Percentiles rank a stretch among this genome's conserved stretches.
These are phyloP conservation scores for Macroglossus sobrinus DNA, from an alignment of 2,113 vertebrate species.

Conservation along the genomic window DNA sequence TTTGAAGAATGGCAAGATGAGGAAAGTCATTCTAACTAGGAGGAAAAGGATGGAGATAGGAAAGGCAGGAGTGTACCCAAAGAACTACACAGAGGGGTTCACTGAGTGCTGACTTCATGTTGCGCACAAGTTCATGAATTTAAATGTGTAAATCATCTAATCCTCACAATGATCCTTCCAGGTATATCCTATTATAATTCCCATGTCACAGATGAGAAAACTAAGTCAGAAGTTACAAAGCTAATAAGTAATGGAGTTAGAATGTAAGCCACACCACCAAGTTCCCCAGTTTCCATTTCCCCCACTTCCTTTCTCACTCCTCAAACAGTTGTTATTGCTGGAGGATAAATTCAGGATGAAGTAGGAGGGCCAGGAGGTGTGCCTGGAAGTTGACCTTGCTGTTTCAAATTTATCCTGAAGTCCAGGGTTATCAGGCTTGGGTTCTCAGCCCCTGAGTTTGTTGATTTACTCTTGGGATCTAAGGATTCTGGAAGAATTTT, in stretches of 20 bases:
- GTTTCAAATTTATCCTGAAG: not conserved
- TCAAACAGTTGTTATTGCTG: not conserved
- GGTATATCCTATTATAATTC: accelerated
- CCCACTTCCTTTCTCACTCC: not conserved
- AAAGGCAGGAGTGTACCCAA: too few species aligned
- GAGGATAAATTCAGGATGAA: not conserved
- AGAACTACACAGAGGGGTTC: too few species aligned
- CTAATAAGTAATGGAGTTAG: not conserved
- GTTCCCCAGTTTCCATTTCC: not conserved
- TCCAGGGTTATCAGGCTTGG: not conserved
- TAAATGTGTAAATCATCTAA: too few species aligned
- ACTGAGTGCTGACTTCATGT: not conserved
- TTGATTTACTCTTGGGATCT: not conserved
- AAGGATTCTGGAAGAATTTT: not conserved
- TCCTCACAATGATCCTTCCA: not conserved
- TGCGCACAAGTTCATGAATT: not conserved
- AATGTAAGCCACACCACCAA: not conserved
- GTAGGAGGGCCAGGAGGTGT: too few species aligned
- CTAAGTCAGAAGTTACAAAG: not conserved
- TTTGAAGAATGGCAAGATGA: not conserved
- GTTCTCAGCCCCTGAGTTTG: not conserved
- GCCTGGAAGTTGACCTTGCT: too few species aligned
- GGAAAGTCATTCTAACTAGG: not conserved
- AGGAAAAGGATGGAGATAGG: not conserved
- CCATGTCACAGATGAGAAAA: not conserved